Evolutionary conservation across 2,113 vertebrate genomes (phyloP).

Genomic region (Tachycineta bicolor): DNA sequence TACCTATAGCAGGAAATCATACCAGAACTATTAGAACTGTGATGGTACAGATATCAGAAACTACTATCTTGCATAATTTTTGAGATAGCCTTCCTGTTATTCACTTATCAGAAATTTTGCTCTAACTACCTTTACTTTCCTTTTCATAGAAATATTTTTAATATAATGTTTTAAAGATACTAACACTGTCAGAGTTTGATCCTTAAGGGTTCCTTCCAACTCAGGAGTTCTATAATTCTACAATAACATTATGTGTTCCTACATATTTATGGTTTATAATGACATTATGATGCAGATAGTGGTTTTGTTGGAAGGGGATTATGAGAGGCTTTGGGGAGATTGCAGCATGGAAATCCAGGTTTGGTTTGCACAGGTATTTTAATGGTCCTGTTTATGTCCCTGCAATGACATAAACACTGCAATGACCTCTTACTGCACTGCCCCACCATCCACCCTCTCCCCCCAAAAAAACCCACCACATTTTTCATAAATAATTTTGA

Average conservation of each 20-base stretch:
- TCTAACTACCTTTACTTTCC: neutral
- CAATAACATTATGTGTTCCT: neutral
- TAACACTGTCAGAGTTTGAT: neutral
- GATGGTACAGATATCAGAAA: neutral
- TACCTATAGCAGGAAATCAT: neutral
- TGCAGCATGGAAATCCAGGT: neutral
- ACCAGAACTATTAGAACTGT: neutral
- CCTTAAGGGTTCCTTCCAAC: neutral
- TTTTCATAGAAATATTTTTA: neutral
- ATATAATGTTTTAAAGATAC: neutral
- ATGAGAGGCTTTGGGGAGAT: neutral
- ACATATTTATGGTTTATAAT: too few relatives aligned
- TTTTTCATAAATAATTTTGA: neutral
- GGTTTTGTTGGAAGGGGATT: neutral
- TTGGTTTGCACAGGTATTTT: neutral
- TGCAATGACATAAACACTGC: neutral
- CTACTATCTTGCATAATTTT: neutral
- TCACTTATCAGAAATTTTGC: neutral
- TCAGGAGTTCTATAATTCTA: neutral
- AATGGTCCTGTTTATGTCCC: neutral
- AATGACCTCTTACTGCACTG: neutral
- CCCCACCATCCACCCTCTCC: too few relatives aligned
- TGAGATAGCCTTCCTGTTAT: neutral
- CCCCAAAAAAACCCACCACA: accelerated
- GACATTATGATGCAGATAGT: neutral